Conservation (phyloP, 1,140 invertebrate genomes). For the Charaxes varanes region DNA sequence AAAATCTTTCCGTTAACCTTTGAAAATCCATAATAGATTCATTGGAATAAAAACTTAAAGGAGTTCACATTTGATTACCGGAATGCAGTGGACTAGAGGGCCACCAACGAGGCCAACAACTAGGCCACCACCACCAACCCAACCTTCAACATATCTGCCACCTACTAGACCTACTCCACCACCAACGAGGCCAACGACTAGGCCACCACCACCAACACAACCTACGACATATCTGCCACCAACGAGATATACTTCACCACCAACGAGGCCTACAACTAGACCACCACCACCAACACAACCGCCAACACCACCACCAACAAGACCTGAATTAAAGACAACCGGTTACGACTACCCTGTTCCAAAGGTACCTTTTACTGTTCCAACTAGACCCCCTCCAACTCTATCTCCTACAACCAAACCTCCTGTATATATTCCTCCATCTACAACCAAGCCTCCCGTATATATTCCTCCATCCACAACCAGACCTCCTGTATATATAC, state of each 20-base stretch:
- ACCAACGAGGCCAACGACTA: constrained; percentile 13
- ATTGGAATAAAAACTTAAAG: too few species aligned
- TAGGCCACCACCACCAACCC: constrained; percentile 5
- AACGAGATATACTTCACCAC: constrained; percentile 16
- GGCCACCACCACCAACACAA: constrained; percentile 15
- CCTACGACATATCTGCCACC: constrained; percentile 16
- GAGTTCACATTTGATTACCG: too few species aligned
- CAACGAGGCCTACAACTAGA: constrained; percentile 14
- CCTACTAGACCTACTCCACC: constrained; percentile 15
- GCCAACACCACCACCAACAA: constrained; percentile 22
- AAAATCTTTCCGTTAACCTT: too few species aligned
- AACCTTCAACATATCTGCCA: neutral
- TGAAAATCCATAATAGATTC: too few species aligned
- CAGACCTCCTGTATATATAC: constrained; percentile 19
- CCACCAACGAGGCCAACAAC: constrained; percentile 18
- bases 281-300: constrained; percentile 16
- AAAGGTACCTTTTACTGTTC: constrained; percentile 47
- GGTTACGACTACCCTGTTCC: constrained; percentile 70
- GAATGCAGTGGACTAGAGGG: too few species aligned
- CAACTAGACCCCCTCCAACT: constrained; percentile 25
- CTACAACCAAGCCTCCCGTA: constrained; percentile 12
- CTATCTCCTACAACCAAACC: constrained; percentile 12
- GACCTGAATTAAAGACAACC: constrained; percentile 23
- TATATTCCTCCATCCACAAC: constrained; percentile 17
- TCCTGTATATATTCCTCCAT: constrained; percentile 17